A percentile compares a stretch with the other conserved stretches of the same genome.
Evolutionary conservation across 2,797 vertebrate species (phyloP).

Genomic region (Danio aesculapii): DNA sequence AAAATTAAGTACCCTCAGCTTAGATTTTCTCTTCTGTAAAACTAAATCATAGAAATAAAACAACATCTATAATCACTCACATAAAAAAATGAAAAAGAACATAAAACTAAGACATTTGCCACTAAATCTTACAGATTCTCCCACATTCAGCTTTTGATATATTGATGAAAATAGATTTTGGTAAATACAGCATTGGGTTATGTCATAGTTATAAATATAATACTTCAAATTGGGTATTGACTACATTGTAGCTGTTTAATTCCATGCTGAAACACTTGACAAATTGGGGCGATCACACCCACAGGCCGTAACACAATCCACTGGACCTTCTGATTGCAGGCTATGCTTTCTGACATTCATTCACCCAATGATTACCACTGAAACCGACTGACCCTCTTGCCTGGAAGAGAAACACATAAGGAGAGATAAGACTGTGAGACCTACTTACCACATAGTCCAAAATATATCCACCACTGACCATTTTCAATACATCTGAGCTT

Average conservation of each 20-base stretch:
- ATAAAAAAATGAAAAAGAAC: too few relatives aligned
- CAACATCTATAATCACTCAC: too few relatives aligned
- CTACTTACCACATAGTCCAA: slow-evolving; percentile 59
- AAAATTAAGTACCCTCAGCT: too few relatives aligned
- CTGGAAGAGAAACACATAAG: neutral
- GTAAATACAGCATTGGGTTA: slow-evolving; percentile 1
- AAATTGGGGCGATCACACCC: neutral
- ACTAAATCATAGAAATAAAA: too few relatives aligned
- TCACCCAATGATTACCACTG: slow-evolving; percentile 51
- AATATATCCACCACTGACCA: slow-evolving; percentile 60
- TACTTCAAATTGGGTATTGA: neutral
- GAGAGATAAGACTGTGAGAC: slow-evolving; percentile 49
- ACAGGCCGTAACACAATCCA: slow-evolving; percentile 17
- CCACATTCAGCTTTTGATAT: too few relatives aligned
- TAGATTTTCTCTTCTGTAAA: too few relatives aligned
- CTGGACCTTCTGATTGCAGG: slow-evolving; percentile 5
- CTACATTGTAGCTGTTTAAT: slow-evolving; percentile 6
- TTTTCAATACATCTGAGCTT: slow-evolving; percentile 53
- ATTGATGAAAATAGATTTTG: neutral
- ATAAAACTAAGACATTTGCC: too few relatives aligned
- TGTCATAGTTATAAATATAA: neutral
- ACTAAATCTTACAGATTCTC: too few relatives aligned
- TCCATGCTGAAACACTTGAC: slow-evolving; percentile 1
- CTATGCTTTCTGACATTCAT: slow-evolving; percentile 24
- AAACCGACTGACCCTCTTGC: slow-evolving; percentile 26